Evolutionary conservation across 2,797 vertebrate genomes (phyloP).

Genomic region (Brachyrhaphis roseni): DNA sequence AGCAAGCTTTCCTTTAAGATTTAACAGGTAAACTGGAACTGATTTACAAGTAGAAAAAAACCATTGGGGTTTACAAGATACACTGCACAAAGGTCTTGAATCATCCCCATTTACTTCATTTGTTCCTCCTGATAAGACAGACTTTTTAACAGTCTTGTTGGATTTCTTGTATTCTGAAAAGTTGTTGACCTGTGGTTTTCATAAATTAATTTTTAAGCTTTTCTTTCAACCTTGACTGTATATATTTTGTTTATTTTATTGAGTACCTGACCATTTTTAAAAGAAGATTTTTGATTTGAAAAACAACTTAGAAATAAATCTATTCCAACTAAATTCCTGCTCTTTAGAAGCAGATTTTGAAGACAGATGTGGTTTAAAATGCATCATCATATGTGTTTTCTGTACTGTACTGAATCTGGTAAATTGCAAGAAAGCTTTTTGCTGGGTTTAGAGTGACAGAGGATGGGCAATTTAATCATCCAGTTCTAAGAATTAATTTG

Average conservation of each 20-base stretch:
- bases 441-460: constrained; percentile 53
- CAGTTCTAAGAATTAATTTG: constrained; percentile 67
- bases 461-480: constrained; percentile 66
- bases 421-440: constrained; percentile 54
- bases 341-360: background rate
- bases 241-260: background rate
- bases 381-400: constrained; percentile 12
- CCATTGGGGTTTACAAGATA: background rate
- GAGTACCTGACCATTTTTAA: background rate
- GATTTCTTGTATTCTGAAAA: background rate
- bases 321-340: background rate
- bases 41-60: background rate
- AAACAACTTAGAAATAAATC: background rate
- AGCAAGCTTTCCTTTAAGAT: background rate
- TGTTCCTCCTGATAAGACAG: background rate
- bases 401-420: constrained; percentile 5
- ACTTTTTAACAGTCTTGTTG: background rate
- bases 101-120: background rate
- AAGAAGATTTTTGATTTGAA: background rate
- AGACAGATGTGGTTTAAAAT: background rate
- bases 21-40: background rate
- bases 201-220: background rate
- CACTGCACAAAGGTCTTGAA: background rate
- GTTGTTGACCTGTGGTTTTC: background rate
- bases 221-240: background rate